These are phyloP conservation scores for Drosophila nr. medialis DNA, from an alignment of 2,888 invertebrate genomes.

Conservation along the genomic window DNA sequence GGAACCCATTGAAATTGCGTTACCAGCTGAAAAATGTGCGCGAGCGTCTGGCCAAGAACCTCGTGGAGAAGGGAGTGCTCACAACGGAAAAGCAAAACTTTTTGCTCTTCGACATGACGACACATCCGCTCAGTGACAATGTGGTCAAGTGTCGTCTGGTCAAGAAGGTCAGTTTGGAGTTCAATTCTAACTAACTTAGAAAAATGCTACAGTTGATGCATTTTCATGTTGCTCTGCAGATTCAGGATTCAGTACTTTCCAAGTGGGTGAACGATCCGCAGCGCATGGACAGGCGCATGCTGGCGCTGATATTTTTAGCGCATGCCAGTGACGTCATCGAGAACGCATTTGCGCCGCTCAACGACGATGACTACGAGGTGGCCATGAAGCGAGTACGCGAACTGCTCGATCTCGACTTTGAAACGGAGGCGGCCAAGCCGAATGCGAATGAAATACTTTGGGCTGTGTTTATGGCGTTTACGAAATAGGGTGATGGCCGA, in stretches of 20 bases:
- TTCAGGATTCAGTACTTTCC: conserved; percentile 98
- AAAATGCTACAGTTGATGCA: not conserved
- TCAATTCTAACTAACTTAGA: not conserved
- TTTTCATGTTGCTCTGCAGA: conserved; percentile 86
- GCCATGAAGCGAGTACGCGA: conserved; percentile 99
- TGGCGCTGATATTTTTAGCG: conserved; percentile 97
- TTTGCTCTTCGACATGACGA: conserved; percentile 99
- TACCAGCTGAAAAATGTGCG: conserved; percentile 99
- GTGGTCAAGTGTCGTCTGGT: conserved; percentile 97
- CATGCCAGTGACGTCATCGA: conserved; percentile 99
- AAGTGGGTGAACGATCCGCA: conserved; percentile 99
- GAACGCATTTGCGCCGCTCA: conserved; percentile 99
- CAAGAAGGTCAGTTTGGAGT: conserved; percentile 90
- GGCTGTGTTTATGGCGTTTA: conserved; percentile 99
- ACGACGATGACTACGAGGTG: conserved; percentile 98
- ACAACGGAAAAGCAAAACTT: conserved; percentile 99
- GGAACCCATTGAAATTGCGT: conserved; percentile 99
- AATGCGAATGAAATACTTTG: conserved; percentile 97
- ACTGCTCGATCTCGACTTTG: conserved; percentile 98
- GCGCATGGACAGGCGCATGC: conserved; percentile 97
- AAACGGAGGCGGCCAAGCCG: conserved; percentile 96
- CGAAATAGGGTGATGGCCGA: conserved; percentile 89
- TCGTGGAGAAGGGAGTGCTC: conserved; percentile 99
- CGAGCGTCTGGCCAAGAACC: conserved; percentile 99
- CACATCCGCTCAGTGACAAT: conserved; percentile 98